phyloP scores from a whole-genome alignment of 2,113 vertebrate genomes.

The Acrocephalus arundinaceus region DNA sequence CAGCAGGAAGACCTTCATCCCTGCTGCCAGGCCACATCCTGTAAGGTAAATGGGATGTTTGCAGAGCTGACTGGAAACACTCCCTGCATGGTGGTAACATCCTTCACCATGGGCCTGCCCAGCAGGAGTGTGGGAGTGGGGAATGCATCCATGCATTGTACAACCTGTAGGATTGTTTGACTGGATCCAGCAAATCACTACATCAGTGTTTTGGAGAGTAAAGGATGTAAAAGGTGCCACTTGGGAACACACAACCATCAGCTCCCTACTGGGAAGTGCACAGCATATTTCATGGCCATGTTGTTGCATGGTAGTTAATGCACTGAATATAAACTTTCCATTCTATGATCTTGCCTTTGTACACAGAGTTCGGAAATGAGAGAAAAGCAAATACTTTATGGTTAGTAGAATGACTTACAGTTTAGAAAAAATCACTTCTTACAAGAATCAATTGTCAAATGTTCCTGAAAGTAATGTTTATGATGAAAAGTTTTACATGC shows the following conservation, averaged over 20 bases:
- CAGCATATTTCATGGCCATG: neutral
- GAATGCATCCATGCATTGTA: accelerated
- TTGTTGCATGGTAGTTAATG: neutral
- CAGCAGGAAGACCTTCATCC: neutral
- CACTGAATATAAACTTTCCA: neutral
- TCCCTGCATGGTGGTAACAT: neutral
- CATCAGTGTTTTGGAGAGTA: neutral
- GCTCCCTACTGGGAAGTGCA: accelerated
- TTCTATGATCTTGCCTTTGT: neutral
- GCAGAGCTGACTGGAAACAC: neutral
- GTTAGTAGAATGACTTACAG: neutral
- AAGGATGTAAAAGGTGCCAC: neutral
- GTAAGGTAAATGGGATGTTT: neutral
- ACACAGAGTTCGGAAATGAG: neutral
- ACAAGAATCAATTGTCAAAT: neutral
- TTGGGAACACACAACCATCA: neutral
- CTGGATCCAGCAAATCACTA: neutral
- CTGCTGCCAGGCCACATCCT: neutral
- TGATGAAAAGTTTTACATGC: slow-evolving; percentile 6
- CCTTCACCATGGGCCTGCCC: neutral
- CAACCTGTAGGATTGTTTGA: neutral
- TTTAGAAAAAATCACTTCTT: neutral
- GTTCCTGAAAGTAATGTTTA: slow-evolving; percentile 4
- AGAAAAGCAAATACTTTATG: neutral
- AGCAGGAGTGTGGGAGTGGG: neutral